These are phyloP conservation scores for Listronotus bonariensis DNA, from an alignment of 1,140 invertebrate genomes.

Conservation along the genomic window DNA sequence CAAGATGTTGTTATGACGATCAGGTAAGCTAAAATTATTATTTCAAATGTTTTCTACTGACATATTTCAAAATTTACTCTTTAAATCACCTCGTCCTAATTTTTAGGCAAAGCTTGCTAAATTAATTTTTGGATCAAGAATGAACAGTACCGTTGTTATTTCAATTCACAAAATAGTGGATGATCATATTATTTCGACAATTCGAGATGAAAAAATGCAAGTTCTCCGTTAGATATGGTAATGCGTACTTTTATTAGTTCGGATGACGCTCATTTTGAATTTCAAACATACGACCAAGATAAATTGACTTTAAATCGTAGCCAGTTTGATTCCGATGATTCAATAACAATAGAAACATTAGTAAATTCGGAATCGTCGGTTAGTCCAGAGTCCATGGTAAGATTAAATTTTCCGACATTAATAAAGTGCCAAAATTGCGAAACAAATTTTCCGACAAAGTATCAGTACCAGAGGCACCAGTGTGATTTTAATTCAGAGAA, in stretches of 20 bases:
- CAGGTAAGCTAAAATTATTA: background rate
- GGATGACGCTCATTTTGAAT: conserved; percentile 11
- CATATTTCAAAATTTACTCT: conserved; percentile 9
- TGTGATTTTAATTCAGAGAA: conserved; percentile 55
- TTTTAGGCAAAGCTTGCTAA: conserved; percentile 4
- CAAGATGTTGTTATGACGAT: too few relatives aligned
- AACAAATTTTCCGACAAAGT: conserved; percentile 54
- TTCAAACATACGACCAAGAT: conserved; percentile 8
- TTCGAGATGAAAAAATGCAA: conserved; percentile 13
- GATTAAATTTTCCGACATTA: conserved; percentile 42
- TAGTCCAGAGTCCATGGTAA: background rate
- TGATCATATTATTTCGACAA: conserved; percentile 17
- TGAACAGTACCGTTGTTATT: conserved; percentile 26
- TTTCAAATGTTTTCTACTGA: conserved; percentile 29
- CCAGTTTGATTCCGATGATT: conserved; percentile 4
- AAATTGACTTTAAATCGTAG: conserved; percentile 18
- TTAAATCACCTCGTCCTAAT: conserved; percentile 13
- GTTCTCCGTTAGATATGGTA: conserved; percentile 2
- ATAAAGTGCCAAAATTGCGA: conserved; percentile 55
- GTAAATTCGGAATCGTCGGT: background rate
- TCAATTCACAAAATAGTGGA: conserved; percentile 21
- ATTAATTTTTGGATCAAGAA: conserved; percentile 2
- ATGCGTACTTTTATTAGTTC: conserved; percentile 7
- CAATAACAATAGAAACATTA: conserved; percentile 15
- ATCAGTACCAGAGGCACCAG: conserved; percentile 55